Evolutionary conservation across 1,140 invertebrate species (phyloP).

Genomic region (Acromyrmex charruanus): DNA sequence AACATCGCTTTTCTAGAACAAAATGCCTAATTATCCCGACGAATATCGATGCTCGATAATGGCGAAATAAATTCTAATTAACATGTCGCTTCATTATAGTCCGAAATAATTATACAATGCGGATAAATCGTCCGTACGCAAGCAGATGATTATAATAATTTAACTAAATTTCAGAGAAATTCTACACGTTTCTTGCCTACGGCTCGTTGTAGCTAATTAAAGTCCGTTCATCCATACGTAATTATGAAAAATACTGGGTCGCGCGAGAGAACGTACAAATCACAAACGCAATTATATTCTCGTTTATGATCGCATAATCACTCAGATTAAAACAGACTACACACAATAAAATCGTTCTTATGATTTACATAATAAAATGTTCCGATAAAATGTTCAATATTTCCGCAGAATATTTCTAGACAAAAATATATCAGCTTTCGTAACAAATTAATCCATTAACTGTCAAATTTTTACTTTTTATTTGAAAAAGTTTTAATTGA

Average conservation of each 20-base stretch:
- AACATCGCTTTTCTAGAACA: background rate
- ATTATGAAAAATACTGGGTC: slow-evolving; percentile 37
- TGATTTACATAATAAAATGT: background rate
- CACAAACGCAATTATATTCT: slow-evolving; percentile 14
- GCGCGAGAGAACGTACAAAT: slow-evolving; percentile 10
- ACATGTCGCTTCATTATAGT: slow-evolving; percentile 49
- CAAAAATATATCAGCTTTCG: background rate
- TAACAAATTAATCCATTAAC: background rate
- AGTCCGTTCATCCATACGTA: slow-evolving; percentile 27
- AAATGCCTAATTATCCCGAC: slow-evolving; percentile 42
- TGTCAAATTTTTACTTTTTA: background rate
- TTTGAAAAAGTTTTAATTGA: background rate
- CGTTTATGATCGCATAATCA: background rate
- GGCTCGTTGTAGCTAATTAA: slow-evolving; percentile 47
- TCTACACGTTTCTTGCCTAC: slow-evolving; percentile 35
- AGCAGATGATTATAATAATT: slow-evolving; percentile 54
- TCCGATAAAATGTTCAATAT: background rate
- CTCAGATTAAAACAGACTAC: background rate
- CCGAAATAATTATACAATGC: slow-evolving; percentile 56
- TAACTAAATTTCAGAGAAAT: slow-evolving; percentile 41
- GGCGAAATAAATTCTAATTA: slow-evolving; percentile 54
- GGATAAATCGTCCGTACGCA: slow-evolving; percentile 51
- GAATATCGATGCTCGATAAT: slow-evolving; percentile 47
- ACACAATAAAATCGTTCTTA: slow-evolving; percentile 2
- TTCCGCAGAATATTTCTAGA: background rate